These are phyloP conservation scores for Crypturellus tataupa DNA, from an alignment of 2,797 vertebrate genomes.

Conservation along the genomic window DNA sequence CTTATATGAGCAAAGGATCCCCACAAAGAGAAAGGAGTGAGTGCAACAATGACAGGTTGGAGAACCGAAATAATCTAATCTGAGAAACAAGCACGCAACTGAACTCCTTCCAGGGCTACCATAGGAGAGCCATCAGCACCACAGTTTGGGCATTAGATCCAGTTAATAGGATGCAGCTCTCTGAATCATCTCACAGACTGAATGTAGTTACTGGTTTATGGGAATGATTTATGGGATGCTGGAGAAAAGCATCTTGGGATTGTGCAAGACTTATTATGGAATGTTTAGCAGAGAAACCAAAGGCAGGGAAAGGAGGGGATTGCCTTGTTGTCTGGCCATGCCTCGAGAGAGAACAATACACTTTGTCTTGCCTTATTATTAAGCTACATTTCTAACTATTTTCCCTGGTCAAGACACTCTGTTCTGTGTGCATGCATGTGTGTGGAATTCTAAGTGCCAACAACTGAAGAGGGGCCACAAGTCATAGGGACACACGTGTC, in stretches of 20 bases:
- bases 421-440: background rate
- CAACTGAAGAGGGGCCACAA: background rate
- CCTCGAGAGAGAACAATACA: background rate
- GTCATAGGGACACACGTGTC: background rate
- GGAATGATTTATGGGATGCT: background rate
- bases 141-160: fast-evolving
- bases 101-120: background rate
- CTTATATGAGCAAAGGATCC: background rate
- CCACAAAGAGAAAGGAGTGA: background rate
- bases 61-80: background rate
- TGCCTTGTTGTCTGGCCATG: background rate
- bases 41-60: background rate
- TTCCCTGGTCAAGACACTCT: background rate
- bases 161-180: background rate
- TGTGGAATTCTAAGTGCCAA: background rate
- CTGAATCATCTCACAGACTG: background rate
- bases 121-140: background rate
- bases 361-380: background rate
- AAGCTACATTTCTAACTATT: background rate
- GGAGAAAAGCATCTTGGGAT: background rate
- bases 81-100: background rate
- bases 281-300: background rate
- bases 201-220: fast-evolving
- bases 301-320: background rate
- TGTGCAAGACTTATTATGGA: background rate